Percentiles rank a stretch among this genome's conserved stretches.
These are phyloP conservation scores for Ochotona princeps DNA, from an alignment of 2,113 vertebrate genomes.

Conservation along the genomic window DNA sequence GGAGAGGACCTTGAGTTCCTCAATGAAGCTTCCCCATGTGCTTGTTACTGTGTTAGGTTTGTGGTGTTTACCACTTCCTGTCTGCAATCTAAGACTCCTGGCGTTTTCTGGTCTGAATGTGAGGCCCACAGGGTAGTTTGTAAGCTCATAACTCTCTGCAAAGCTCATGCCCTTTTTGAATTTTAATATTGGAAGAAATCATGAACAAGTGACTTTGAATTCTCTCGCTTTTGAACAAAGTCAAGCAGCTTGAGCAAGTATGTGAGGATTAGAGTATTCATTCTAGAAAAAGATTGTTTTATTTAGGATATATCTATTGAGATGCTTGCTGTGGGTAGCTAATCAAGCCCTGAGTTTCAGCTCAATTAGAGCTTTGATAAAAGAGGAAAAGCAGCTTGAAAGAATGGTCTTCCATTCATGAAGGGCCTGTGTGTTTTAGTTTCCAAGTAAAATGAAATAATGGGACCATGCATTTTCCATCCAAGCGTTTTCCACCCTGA, in stretches of 20 bases:
- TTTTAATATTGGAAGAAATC: slow-evolving; percentile 6
- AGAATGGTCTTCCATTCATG: slow-evolving; percentile 75
- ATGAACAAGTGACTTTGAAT: slow-evolving; percentile 1
- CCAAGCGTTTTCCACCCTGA: slow-evolving; percentile 83
- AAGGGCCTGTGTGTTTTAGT: slow-evolving; percentile 79
- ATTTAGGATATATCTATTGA: slow-evolving; percentile 73
- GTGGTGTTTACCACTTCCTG: neutral
- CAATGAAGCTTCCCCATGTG: neutral
- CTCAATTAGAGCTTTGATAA: slow-evolving; percentile 83
- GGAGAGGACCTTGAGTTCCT: neutral
- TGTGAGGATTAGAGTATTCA: neutral
- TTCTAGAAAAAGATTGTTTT: slow-evolving; percentile 65
- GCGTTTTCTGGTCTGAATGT: neutral
- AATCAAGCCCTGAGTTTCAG: slow-evolving; percentile 74
- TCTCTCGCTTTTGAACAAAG: slow-evolving; percentile 5
- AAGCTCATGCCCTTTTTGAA: neutral
- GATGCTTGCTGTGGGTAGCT: slow-evolving; percentile 75
- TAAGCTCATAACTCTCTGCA: neutral
- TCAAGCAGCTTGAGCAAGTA: neutral
- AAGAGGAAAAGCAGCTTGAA: slow-evolving; percentile 78
- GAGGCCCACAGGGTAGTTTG: neutral
- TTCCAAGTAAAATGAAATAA: slow-evolving; percentile 83
- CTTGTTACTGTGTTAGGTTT: neutral
- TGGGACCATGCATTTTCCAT: slow-evolving; percentile 83
- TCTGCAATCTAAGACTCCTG: neutral